These are phyloP conservation scores for Squalus acanthias DNA, from an alignment of 2,797 vertebrate species.

Conservation along the genomic window DNA sequence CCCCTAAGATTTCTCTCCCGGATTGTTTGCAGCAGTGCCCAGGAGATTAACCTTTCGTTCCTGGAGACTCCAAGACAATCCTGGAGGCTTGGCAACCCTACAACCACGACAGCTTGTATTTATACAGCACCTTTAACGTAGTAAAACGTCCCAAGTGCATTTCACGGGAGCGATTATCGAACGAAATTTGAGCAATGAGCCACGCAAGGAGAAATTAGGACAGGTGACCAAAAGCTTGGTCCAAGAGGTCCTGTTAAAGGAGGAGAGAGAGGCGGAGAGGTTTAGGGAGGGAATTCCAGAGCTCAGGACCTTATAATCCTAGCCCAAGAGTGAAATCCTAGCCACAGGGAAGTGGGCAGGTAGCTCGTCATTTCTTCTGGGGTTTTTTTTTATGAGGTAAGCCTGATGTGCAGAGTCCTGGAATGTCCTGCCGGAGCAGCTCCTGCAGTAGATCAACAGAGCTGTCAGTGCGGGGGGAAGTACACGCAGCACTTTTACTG, in stretches of 20 bases:
- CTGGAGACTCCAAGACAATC: background rate
- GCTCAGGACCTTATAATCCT: background rate
- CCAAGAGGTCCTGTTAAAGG: background rate
- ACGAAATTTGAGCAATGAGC: background rate
- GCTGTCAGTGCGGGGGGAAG: background rate
- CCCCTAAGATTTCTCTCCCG: too few relatives aligned
- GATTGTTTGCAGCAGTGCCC: too few relatives aligned
- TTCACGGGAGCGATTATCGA: background rate
- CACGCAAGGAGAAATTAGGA: background rate
- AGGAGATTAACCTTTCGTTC: too few relatives aligned
- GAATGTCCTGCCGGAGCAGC: too few relatives aligned
- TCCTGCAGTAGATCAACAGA: background rate
- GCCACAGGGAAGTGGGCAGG: background rate
- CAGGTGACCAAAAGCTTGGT: too few relatives aligned
- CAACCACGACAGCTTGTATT: background rate
- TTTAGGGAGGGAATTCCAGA: background rate
- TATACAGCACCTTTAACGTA: background rate
- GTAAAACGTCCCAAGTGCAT: background rate
- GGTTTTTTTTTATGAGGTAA: background rate
- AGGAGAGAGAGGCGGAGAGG: background rate
- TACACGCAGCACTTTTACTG: background rate
- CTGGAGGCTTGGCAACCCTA: background rate
- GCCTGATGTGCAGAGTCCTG: background rate
- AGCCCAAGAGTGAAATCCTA: background rate
- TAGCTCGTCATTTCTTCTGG: background rate